These are phyloP conservation scores for Chionis minor DNA, from an alignment of 2,113 vertebrate species.

Conservation along the genomic window DNA sequence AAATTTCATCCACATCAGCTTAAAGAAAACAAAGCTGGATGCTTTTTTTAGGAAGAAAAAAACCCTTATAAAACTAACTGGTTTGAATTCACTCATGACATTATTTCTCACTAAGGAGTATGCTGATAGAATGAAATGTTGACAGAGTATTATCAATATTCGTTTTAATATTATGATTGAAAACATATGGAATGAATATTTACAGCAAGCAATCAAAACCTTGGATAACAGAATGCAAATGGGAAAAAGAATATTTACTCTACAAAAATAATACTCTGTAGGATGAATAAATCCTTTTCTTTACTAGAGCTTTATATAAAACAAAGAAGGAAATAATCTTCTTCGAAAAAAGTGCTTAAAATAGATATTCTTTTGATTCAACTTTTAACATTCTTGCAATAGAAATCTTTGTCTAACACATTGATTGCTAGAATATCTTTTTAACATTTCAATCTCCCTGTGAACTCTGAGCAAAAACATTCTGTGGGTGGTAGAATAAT, in stretches of 20 bases:
- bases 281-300: neutral
- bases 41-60: neutral
- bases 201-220: neutral
- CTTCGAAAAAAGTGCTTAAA: constrained; percentile 36
- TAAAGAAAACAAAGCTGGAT: neutral
- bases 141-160: neutral
- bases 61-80: neutral
- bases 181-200: neutral
- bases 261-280: neutral
- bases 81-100: neutral
- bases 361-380: constrained; percentile 41
- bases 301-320: neutral
- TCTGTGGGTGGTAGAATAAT: constrained; percentile 52
- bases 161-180: neutral
- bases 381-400: constrained; percentile 39
- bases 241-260: neutral
- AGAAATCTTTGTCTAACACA: constrained; percentile 47
- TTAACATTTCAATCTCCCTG: constrained; percentile 51
- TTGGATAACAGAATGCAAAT: neutral
- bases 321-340: neutral
- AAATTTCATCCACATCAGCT: neutral
- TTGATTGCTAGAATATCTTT: constrained; percentile 56
- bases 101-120: neutral
- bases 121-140: constrained; percentile 26
- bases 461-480: constrained; percentile 60